Evolutionary conservation across 1,140 invertebrate species (phyloP), one percentile per base, ranked within the genome.

Genomic region (Drosophila nasuta): DNA sequence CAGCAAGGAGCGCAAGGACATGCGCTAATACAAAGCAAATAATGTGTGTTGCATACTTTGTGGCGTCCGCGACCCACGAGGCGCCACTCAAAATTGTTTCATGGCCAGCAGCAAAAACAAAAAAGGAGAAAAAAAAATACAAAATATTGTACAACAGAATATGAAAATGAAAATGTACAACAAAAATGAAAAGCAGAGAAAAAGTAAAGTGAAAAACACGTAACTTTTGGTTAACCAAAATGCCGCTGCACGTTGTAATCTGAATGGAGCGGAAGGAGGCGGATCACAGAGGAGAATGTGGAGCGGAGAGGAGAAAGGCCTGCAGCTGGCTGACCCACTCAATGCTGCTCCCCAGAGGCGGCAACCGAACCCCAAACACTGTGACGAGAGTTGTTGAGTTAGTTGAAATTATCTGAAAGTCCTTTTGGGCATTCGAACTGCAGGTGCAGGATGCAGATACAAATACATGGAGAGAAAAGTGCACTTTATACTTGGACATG

Each of bases 221-320:
- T 87, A 83, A 88, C 80, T 83, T 88, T 88, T 70, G 85, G 80
- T 83, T 88, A 83, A 83, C 85, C 80, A 58, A 78, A 64, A 63
- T 48, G 51, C 59, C 41, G 38, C 59, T 64, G 49, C 49, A 45
- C 20, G 20, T 41, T 63, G 60, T 52, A 15, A 48, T 54, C 35
- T 65, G 25, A 75, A 80, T 88, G 72, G 63, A 87, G n/a, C 41
- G 41, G 41, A 5, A 43, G n/a, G 35, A 38, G 35, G 20, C 20
- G 20, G 35, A 38, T 1, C 35, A 38, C 38, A 41, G 79, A 79
- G 77, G 68, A 69, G 20, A 25, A 25, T 25, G 20, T 2, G 20
- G 35, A 38, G 35, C 35, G 10, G 1, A n/a, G 79, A 79, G 79
- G 68, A 69, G 3, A 2, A 25, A 25, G 20, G 60, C 73, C 68